A percentile compares a stretch with the other conserved stretches of the same genome.
phyloP scores from a whole-genome alignment of 1,140 invertebrate genomes.

The Micrasema longulum region DNA sequence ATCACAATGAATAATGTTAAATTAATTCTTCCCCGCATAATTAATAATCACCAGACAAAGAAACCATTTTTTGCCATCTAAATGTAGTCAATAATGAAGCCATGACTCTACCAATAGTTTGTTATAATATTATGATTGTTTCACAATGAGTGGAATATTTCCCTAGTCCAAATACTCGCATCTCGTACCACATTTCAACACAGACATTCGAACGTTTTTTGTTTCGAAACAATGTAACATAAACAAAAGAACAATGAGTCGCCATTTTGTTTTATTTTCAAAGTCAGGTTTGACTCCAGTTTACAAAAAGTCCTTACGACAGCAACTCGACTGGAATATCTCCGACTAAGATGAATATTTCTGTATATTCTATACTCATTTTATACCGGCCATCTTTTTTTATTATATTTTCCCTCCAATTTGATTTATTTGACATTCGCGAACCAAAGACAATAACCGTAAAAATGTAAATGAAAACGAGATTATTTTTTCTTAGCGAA shows the following conservation, averaged over 20 bases:
- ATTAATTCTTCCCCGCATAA: no score
- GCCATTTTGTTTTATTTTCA: constrained; percentile 35
- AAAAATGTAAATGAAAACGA: constrained; percentile 45
- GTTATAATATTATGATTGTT: not conserved
- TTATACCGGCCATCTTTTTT: constrained; percentile 44
- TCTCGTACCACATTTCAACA: constrained; percentile 33
- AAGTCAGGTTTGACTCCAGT: constrained; percentile 23
- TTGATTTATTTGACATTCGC: constrained; percentile 47
- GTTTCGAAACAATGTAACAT: constrained; percentile 41
- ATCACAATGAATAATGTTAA: no score
- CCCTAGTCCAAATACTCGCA: not conserved
- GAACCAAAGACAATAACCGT: constrained; percentile 47
- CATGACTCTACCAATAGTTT: no score
- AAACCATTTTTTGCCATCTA: no score
- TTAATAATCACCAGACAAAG: no score
- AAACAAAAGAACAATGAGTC: constrained; percentile 44
- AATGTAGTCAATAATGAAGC: no score
- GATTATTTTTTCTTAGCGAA: constrained; percentile 1
- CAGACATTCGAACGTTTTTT: constrained; percentile 38
- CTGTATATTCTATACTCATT: constrained; percentile 37
- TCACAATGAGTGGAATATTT: constrained; percentile 21
- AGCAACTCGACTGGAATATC: not conserved
- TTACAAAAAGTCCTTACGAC: constrained; percentile 28
- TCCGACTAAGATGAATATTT: constrained; percentile 32
- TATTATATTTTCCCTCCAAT: constrained; percentile 38